Evolutionary conservation across 2,797 vertebrate species (phyloP).

Genomic region (Hyperoplus lanceolatus): DNA sequence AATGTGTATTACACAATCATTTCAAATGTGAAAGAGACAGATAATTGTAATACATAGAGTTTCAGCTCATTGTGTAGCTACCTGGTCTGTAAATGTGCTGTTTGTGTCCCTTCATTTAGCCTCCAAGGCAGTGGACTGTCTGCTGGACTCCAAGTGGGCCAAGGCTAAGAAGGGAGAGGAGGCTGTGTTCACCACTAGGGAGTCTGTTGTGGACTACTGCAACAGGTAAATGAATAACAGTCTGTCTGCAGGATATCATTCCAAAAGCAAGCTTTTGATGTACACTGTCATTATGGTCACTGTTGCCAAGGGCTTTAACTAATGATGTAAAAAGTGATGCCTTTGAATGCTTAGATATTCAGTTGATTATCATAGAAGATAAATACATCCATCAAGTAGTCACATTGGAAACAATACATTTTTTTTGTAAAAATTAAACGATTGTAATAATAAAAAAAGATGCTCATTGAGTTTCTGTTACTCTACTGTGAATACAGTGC

Average conservation of each 20-base stretch:
- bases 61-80: neutral
- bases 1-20: neutral
- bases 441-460: neutral
- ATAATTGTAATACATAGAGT: neutral
- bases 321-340: neutral
- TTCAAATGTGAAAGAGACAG: too few relatives aligned
- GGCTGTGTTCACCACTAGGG: constrained; percentile 94
- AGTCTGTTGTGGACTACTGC: constrained; percentile 97
- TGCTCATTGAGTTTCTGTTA: neutral
- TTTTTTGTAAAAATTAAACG: too few relatives aligned
- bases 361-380: neutral
- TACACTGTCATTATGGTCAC: neutral
- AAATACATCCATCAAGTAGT: neutral
- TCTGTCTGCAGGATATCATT: neutral
- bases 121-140: constrained; percentile 97
- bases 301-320: neutral
- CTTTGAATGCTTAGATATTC: neutral
- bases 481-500: too few relatives aligned
- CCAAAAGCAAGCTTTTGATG: neutral
- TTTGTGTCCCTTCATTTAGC: constrained; percentile 81
- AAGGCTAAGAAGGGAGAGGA: constrained; percentile 97
- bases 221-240: constrained; percentile 88
- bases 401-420: neutral
- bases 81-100: neutral
- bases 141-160: constrained; percentile 98